A percentile compares a stretch with the other conserved stretches of the same genome.
These are phyloP conservation scores for Spisula solida DNA, from an alignment of 2,888 invertebrate genomes.

Conservation along the genomic window DNA sequence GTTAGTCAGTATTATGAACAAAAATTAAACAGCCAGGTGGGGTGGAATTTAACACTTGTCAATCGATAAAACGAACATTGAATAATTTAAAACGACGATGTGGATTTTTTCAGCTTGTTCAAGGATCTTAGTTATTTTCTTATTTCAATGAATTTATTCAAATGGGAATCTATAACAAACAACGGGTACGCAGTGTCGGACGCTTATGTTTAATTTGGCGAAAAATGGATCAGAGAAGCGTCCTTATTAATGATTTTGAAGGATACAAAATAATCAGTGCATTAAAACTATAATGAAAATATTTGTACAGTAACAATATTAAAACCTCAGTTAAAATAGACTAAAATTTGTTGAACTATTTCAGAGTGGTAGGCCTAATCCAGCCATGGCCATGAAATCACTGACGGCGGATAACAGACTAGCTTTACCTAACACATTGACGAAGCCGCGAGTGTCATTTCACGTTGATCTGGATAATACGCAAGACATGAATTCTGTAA, in stretches of 20 bases:
- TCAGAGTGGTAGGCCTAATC: background rate
- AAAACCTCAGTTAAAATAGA: slow-evolving; percentile 25
- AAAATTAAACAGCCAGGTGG: background rate
- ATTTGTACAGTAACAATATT: slow-evolving; percentile 31
- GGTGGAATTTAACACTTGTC: slow-evolving; percentile 17
- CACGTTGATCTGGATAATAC: slow-evolving; percentile 49
- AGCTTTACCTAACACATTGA: background rate
- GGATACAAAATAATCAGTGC: slow-evolving; percentile 31
- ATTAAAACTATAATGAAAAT: slow-evolving; percentile 36
- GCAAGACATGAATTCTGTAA: slow-evolving; percentile 33
- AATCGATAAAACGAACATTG: slow-evolving; percentile 18
- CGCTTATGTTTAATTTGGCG: background rate
- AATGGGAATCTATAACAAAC: background rate
- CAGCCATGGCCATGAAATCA: slow-evolving; percentile 39
- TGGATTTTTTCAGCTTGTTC: background rate
- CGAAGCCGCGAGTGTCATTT: slow-evolving; percentile 65
- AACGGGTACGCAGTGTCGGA: background rate
- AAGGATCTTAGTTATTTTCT: background rate
- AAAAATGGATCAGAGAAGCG: background rate
- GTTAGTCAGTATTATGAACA: background rate
- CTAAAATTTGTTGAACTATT: slow-evolving; percentile 2
- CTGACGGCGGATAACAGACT: slow-evolving; percentile 11
- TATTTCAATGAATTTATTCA: slow-evolving; percentile 19
- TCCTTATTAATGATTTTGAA: slow-evolving; percentile 4
- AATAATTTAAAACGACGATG: background rate